Evolutionary conservation across 2,113 vertebrate genomes (phyloP), one percentile per base, ranked within the genome.

Genomic region (Pedionomus torquatus): DNA sequence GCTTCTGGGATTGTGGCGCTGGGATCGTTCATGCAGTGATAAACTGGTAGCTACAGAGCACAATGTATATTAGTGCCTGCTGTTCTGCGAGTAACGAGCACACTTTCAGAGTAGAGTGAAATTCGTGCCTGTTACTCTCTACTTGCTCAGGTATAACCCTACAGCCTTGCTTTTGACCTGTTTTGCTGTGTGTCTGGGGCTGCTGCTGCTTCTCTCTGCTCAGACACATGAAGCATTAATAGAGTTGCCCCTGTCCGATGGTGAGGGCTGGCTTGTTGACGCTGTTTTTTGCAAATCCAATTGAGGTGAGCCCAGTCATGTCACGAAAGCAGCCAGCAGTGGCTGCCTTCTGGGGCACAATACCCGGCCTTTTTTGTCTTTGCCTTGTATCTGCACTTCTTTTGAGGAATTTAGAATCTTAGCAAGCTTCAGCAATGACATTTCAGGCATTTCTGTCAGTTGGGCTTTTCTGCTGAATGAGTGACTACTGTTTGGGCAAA

Each of bases 21-120:
- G 74, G 39, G 64, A 11, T 78, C 41, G 5, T 35, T 48, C 51
- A 30, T 19, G 5, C 30, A 4, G 1, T 63, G 24, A 65, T 65
- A 33, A 0, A 6, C 52, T 19, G 55, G 33, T 65, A 60, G 74
- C 25, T 25, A 7, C 25, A 25, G 84, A 87, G 49, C 90, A 77
- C 49, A 39, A 0, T 14, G 1, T 2, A 5, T 46, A 0, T 35
- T 2, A 2, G 52, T 63, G 41, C 58, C 37, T 51, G 33, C 23
- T 30, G 8, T 28, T 37, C 54, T 78, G 69, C 58, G 49, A 5
- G 60, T 30, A 4, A n/a, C 4, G 26, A 54, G 8, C 8, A 19
- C n/a, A 26, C 37, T 35, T 57, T 26, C 13, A 8, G 8, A 4
- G 15, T 1, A 37, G 35, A 60, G 55, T 0, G 2, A 35, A 63